Percentiles rank a stretch among this genome's conserved stretches.
phyloP scores from a whole-genome alignment of 2,888 invertebrate species.

The Megalurothrips usitatus region DNA sequence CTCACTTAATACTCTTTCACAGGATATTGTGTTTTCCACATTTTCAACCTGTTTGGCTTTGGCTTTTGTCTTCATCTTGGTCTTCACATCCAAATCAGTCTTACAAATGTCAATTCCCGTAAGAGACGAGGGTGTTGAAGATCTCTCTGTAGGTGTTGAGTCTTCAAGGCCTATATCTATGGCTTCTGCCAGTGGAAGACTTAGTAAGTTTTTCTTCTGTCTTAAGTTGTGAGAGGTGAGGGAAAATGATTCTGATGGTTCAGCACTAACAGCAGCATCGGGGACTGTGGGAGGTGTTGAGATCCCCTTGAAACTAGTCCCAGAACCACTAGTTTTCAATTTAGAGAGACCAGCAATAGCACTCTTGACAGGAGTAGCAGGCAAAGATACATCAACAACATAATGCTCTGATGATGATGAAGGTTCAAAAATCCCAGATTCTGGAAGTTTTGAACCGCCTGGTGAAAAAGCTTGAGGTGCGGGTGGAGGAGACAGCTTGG shows the following conservation, averaged over 20 bases:
- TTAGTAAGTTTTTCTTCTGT: background rate
- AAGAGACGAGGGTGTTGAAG: background rate
- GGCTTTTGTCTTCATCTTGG: background rate
- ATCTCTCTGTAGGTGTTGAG: background rate
- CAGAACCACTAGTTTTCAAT: conserved; percentile 34
- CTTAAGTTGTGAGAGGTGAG: background rate
- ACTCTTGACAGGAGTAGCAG: conserved; percentile 35
- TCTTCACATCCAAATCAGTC: background rate
- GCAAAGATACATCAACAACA: conserved; percentile 12
- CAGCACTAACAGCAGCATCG: background rate
- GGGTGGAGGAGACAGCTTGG: conserved; percentile 34
- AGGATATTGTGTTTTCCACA: background rate
- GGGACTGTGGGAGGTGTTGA: background rate
- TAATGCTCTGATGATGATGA: conserved; percentile 46
- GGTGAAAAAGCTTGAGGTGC: conserved; percentile 31
- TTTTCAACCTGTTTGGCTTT: background rate
- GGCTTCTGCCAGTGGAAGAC: background rate
- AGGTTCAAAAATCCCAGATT: conserved; percentile 63
- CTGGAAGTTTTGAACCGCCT: conserved; percentile 36
- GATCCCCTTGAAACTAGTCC: background rate
- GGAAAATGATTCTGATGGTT: background rate
- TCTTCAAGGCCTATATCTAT: background rate
- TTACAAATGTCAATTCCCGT: background rate
- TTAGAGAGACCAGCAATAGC: conserved; percentile 36
- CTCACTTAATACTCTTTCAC: background rate